These are phyloP conservation scores for Octonoba sinensis DNA, from an alignment of 2,888 invertebrate species.

Conservation along the genomic window DNA sequence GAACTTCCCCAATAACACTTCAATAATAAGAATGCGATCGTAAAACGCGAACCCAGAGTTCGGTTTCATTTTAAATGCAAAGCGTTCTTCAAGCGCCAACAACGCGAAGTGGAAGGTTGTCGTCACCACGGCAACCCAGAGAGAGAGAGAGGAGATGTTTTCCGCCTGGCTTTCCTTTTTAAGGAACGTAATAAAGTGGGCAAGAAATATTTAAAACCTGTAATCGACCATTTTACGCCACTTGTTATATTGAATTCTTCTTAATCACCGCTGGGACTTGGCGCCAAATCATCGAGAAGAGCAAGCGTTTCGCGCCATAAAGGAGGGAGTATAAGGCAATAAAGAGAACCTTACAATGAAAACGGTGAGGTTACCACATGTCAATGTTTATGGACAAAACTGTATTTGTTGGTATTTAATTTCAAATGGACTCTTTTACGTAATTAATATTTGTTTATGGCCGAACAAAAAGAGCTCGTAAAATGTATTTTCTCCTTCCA, in stretches of 20 bases:
- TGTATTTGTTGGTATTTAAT: too few relatives aligned
- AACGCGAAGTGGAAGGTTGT: neutral
- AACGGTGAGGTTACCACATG: neutral
- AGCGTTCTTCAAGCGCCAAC: too few relatives aligned
- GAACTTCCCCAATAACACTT: too few relatives aligned
- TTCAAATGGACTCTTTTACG: too few relatives aligned
- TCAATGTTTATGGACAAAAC: neutral
- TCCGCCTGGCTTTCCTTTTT: slow-evolving; percentile 47
- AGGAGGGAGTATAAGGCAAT: slow-evolving; percentile 13
- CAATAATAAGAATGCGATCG: too few relatives aligned
- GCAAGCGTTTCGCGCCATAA: slow-evolving; percentile 38
- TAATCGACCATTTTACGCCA: slow-evolving; percentile 43
- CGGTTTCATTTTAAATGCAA: too few relatives aligned
- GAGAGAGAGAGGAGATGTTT: slow-evolving; percentile 10
- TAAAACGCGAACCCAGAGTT: too few relatives aligned
- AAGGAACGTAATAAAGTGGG: slow-evolving; percentile 58
- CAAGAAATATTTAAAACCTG: slow-evolving; percentile 57
- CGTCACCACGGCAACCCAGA: slow-evolving; percentile 32
- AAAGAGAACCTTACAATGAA: slow-evolving; percentile 15
- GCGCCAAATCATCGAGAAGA: slow-evolving; percentile 45
- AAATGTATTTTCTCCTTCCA: too few relatives aligned
- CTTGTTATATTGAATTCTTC: slow-evolving; percentile 56
- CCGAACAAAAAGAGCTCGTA: too few relatives aligned
- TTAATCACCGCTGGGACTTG: slow-evolving; percentile 45
- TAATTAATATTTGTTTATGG: too few relatives aligned